Evolutionary conservation across 2,113 vertebrate genomes (phyloP), one percentile per base, ranked within the genome.

Genomic region (Prietella phreatophila): DNA sequence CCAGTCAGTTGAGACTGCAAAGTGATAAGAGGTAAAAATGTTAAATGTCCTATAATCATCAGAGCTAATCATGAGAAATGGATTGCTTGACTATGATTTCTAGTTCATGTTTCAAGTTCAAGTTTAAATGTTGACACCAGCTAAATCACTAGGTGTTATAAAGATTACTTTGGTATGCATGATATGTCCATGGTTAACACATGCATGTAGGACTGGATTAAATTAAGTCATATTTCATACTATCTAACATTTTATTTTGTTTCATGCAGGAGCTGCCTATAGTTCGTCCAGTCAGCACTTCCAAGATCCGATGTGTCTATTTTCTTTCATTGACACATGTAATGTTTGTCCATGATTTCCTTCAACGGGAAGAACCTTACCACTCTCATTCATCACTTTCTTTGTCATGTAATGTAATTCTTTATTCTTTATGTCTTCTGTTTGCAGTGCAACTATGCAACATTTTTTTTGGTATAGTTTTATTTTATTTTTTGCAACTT

Each of bases 261-360:
- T 87, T 82, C 30, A 76, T 9, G 55, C 85, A 88, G 89, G 87
- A 58, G 76, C 84, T 78, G 83, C 53, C 2, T 65, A 1, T 36
- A 88, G 39, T n/a, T 36, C 65, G 4, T 30, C 61, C 79, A 85
- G 22, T 83, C 84, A 63, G 56, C 73, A 79, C 82, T 76, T 69
- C 76, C 53, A 82, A 50, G 42, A 60, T 36, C 60, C 73, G 50
- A 20, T 53, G 50, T 86, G 27, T 36, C n/a, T 63, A 13, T 80
- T 87, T 85, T 80, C 58, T n/a, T 67, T 73, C n/a, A 56, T 33
- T n/a, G 67, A 58, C 33, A 42, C 63, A 39, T 42, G 11, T 13
- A 69, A 50, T 33, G 76, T 75, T 65, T 85, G 33, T 50, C 63
- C 63, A 58, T 61, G 27, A 55, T 30, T 42, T 85, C 30, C 75